phyloP scores from a whole-genome alignment of 2,888 invertebrate species.

The Sminthurides aquaticus region DNA sequence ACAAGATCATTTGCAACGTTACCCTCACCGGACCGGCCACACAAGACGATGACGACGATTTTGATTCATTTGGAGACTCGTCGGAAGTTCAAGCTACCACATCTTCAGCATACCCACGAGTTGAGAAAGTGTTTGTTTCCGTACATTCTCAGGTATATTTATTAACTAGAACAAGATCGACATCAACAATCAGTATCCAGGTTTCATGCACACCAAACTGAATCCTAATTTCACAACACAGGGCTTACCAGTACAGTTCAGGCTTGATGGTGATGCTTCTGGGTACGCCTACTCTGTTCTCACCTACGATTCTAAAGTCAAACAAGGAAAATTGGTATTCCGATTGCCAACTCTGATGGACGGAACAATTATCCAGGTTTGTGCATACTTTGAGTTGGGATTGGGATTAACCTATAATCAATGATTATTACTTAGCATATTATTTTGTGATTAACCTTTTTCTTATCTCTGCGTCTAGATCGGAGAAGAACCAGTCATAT shows the following conservation, averaged over 20 bases:
- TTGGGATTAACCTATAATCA: too few species aligned
- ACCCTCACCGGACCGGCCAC: not conserved
- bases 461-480: not conserved
- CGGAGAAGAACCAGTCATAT: slow-evolving; percentile 4
- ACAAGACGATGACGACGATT: not conserved
- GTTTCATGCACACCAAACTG: too few species aligned
- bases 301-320: not conserved
- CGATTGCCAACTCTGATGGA: slow-evolving; percentile 7
- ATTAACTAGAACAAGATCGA: not conserved
- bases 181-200: too few species aligned
- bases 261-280: slow-evolving; percentile 3
- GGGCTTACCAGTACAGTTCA: slow-evolving; percentile 5
- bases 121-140: not conserved
- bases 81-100: not conserved
- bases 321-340: slow-evolving; percentile 8
- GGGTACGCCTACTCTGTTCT: slow-evolving; percentile 7
- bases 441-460: too few species aligned
- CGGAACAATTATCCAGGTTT: slow-evolving; percentile 13
- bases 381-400: too few species aligned
- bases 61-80: not conserved
- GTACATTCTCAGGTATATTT: slow-evolving; percentile 6
- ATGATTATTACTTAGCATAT: too few species aligned
- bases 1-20: slow-evolving; percentile 1
- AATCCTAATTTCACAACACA: too few species aligned
- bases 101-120: not conserved